Evolutionary conservation across 2,113 vertebrate species (phyloP).

Genomic region (Percina caprodes): DNA sequence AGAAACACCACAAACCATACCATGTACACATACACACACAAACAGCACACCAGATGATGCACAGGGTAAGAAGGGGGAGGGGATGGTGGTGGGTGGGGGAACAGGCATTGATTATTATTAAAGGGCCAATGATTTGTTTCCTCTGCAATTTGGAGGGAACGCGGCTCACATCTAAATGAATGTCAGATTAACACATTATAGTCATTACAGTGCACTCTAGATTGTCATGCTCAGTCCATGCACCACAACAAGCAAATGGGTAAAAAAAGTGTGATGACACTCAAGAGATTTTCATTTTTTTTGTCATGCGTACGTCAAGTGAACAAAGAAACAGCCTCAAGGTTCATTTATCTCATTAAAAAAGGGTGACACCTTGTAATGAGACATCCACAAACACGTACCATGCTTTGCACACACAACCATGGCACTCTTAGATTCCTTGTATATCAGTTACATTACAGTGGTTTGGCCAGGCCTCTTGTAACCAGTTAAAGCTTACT

Average conservation of each 20-base stretch:
- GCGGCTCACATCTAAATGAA: conserved; percentile 78
- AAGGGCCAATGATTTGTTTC: conserved; percentile 82
- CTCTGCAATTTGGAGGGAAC: conserved; percentile 71
- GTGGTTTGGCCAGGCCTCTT: conserved; percentile 3
- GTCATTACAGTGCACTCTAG: conserved; percentile 52
- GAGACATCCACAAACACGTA: conserved; percentile 16
- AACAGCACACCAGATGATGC: conserved; percentile 74
- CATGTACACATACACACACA: conserved; percentile 62
- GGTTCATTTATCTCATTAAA: conserved; percentile 56
- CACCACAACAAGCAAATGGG: conserved; percentile 12
- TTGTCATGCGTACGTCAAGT: background rate
- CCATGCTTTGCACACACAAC: background rate
- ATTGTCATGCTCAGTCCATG: conserved; percentile 50
- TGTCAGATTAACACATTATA: conserved; percentile 74
- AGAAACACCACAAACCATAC: conserved; percentile 69
- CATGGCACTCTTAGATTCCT: background rate
- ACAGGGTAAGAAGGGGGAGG: conserved; percentile 20
- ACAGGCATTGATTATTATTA: conserved; percentile 81
- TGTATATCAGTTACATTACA: conserved; percentile 2
- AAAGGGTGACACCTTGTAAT: conserved; percentile 57
- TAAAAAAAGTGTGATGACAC: background rate
- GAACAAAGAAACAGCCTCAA: conserved; percentile 43
- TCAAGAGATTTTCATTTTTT: background rate
- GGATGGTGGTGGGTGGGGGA: conserved; percentile 35
- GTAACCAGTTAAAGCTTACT: conserved; percentile 34